Conservation (phyloP, 2,888 invertebrate genomes). For the Drosophila hamatofila region DNA sequence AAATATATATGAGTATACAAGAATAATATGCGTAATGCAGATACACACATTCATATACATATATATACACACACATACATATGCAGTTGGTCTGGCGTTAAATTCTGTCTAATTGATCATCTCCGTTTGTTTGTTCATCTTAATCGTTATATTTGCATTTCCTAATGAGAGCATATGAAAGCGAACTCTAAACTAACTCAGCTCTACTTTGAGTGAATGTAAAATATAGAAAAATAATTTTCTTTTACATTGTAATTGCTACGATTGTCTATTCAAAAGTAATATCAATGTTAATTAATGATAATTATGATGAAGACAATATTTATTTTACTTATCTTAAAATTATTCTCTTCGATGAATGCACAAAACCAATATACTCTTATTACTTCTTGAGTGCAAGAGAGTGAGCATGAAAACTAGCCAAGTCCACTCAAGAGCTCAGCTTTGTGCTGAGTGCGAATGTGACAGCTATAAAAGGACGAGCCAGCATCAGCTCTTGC, state of each 20-base stretch:
- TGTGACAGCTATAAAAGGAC: neutral
- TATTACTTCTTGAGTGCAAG: neutral
- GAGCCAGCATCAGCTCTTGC: neutral
- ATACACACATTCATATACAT: neutral
- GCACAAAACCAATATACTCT: neutral
- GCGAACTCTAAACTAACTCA: no score
- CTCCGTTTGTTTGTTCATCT: neutral
- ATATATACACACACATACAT: neutral
- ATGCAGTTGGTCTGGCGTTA: neutral
- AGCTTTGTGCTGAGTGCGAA: neutral
- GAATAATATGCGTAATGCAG: neutral
- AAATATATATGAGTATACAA: neutral
- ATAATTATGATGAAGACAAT: neutral
- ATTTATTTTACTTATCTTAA: neutral
- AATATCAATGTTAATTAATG: neutral
- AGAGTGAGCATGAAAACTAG: neutral
- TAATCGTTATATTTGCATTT: conserved; percentile 1
- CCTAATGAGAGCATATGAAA: neutral
- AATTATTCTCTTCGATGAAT: neutral
- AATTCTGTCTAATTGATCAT: neutral
- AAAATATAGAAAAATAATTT: neutral
- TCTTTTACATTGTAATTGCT: neutral
- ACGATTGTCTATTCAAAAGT: neutral
- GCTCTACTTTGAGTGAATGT: neutral
- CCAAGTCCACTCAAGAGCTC: neutral